Evolutionary conservation across 37 sponge, comb jelly and placozoan species (phyloP).

Genomic region (Mnemiopsis leidyi): DNA sequence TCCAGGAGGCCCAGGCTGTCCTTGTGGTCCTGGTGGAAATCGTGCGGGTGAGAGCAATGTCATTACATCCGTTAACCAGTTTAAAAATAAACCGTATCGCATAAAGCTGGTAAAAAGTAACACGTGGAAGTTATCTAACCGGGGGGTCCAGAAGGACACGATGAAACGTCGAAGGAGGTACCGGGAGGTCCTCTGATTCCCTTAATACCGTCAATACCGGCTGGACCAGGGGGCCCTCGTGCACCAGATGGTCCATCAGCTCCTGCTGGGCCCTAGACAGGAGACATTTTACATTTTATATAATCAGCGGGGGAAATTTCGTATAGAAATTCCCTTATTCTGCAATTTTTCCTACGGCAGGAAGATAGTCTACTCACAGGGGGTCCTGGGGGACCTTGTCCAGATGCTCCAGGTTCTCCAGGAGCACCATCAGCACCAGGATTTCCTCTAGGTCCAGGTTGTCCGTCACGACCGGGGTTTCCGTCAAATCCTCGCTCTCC

Average conservation of each 20-base stretch:
- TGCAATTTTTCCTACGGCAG: too few relatives aligned
- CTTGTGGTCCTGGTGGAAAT: not conserved
- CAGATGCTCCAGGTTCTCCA: conserved; percentile 69
- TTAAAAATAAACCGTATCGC: too few relatives aligned
- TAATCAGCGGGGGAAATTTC: too few relatives aligned
- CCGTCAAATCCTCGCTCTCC: conserved; percentile 66
- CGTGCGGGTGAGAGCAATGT: too few relatives aligned
- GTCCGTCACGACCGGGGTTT: conserved; percentile 67
- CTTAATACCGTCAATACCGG: conserved; percentile 65
- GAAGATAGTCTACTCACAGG: not conserved
- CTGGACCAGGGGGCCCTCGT: not conserved
- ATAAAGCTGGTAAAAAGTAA: too few relatives aligned
- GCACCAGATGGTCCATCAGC: not conserved
- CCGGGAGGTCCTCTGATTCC: conserved; percentile 70
- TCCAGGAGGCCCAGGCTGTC: not conserved
- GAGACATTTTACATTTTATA: too few relatives aligned
- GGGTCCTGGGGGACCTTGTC: conserved; percentile 46
- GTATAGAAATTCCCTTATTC: too few relatives aligned
- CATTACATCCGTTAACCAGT: not conserved
- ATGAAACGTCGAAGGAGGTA: not conserved
- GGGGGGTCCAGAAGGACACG: not conserved
- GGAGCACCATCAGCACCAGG: conserved; percentile 40
- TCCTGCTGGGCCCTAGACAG: not conserved
- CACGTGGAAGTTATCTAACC: too few relatives aligned
- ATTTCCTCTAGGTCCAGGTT: conserved; percentile 41